Evolutionary conservation across 2,113 vertebrate species (phyloP), one percentile per base, ranked within the genome.

Genomic region (Castor canadensis): DNA sequence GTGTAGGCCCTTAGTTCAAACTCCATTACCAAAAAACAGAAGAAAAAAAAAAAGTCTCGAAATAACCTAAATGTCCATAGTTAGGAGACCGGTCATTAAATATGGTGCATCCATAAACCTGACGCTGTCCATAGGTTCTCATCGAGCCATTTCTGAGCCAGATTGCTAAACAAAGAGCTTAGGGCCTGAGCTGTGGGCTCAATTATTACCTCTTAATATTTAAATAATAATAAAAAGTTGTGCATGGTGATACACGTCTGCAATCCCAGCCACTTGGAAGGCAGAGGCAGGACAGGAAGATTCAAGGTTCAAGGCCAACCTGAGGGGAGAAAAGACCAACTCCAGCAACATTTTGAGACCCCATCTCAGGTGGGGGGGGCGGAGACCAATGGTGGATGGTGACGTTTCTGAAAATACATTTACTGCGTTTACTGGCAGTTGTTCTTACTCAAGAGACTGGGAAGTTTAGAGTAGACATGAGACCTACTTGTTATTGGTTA

Each of bases 321-420:
- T 64, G 62, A 32, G 52, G 9, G 15, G 52, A 52, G 9, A 52
- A 52, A 52, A 9, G 15, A 52, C 9, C 9, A 52, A 52, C 52
- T 52, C 52, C 52, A 52, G 24, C 28, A 60, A 26, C 58, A 60
- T 26, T 10, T 60, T 26, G 28, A 60, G 58, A 60, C 28, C 24
- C 58, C 58, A 60, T 60, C 24, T 60, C 56, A 58, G 52, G 15
- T 52, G 52, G 52, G 15, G n/a, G n/a, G n/a, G n/a, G n/a, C n/a
- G n/a, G n/a, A n/a, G n/a, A n/a, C n/a, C n/a, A n/a, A n/a, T 64
- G 28, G 30, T 62, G 28, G 8, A 32, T 26, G 49, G 67, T 92
- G 91, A 81, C 30, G 26, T 75, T 94, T 85, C 66, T 80, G 66
- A 85, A 92, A 87, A 45, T 22, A n/a, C n/a, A 58, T 77, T 77